A percentile compares a stretch with the other conserved stretches of the same genome.
These are phyloP conservation scores for Melinaea menophilus DNA, from an alignment of 2,888 invertebrate genomes.

Conservation along the genomic window DNA sequence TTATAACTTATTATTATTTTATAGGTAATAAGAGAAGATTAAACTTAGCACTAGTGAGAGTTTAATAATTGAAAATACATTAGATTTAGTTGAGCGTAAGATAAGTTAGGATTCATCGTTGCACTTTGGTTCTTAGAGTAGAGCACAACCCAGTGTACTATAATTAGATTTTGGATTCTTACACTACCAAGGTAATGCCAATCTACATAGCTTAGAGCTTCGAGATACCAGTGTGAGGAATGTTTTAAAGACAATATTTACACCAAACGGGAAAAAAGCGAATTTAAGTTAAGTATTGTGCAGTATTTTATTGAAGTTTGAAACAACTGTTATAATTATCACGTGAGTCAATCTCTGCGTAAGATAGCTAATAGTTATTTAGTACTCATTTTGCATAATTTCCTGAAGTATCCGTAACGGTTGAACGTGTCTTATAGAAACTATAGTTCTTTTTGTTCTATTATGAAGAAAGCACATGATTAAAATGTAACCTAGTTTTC, in stretches of 20 bases:
- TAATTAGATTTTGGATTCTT: background rate
- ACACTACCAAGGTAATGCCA: background rate
- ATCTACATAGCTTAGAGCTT: background rate
- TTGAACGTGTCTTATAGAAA: no score
- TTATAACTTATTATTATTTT: conserved; percentile 45
- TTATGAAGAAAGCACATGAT: no score
- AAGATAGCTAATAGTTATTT: no score
- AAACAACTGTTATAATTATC: no score
- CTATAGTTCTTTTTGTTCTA: no score
- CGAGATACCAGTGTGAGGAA: background rate
- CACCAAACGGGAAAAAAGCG: no score
- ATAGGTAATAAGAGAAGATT: conserved; percentile 19
- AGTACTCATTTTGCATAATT: no score
- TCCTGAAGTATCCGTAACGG: no score
- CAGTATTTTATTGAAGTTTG: no score
- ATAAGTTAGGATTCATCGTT: conserved; percentile 24
- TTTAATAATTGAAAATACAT: conserved; percentile 45
- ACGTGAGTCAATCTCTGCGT: no score
- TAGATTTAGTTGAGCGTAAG: conserved; percentile 61
- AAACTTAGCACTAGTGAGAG: conserved; percentile 4
- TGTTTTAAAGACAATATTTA: background rate
- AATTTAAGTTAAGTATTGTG: no score
- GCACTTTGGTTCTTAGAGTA: conserved; percentile 7
- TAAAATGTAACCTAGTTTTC: no score
- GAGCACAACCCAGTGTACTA: conserved; percentile 13